phyloP scores from a whole-genome alignment of 2,113 vertebrate genomes.

The Passerina amoena region DNA sequence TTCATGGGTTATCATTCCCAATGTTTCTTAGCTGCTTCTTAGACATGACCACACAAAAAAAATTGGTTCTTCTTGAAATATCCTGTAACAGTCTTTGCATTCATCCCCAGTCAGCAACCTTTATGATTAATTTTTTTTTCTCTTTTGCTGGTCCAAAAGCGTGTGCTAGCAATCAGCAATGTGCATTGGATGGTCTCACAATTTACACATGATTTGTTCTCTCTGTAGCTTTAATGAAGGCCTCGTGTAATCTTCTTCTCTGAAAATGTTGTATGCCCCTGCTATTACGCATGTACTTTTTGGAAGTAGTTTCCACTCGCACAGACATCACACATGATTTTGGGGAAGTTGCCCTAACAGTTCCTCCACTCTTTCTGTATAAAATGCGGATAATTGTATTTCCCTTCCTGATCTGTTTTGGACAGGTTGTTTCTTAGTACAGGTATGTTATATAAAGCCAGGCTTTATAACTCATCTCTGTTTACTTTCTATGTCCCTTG shows the following conservation, averaged over 20 bases:
- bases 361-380: not conserved
- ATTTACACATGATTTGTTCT: not conserved
- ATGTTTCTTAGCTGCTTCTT: not conserved
- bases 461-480: not conserved
- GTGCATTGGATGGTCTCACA: not conserved
- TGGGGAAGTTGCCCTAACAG: not conserved
- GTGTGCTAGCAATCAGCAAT: not conserved
- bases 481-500: not conserved
- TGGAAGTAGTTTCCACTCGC: not conserved
- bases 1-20: not conserved
- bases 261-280: not conserved
- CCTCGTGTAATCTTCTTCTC: accelerated
- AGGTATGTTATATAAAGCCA: not conserved
- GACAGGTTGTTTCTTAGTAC: not conserved
- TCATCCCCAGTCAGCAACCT: not conserved
- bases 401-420: not conserved
- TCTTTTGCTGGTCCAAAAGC: not conserved
- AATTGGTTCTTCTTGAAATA: not conserved
- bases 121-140: not conserved
- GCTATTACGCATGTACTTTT: accelerated
- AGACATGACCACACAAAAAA: not conserved
- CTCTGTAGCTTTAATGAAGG: not conserved
- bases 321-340: not conserved
- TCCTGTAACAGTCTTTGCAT: not conserved
- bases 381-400: not conserved